These are phyloP conservation scores for Sphenopsis melanotis DNA, from an alignment of 2,797 vertebrate species.

Conservation along the genomic window DNA sequence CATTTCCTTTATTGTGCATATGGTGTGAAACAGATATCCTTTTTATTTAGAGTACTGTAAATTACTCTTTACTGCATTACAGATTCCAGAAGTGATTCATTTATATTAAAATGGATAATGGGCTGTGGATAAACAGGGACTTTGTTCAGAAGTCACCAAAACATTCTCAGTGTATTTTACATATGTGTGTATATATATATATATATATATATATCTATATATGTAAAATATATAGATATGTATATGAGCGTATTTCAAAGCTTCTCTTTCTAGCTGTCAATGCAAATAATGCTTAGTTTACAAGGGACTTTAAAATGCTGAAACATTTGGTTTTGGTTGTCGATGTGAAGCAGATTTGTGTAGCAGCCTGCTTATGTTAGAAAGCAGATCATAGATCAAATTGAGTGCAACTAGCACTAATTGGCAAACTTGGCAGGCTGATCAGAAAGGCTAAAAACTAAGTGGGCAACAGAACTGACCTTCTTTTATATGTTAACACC, in stretches of 20 bases:
- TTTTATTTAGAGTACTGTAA: background rate
- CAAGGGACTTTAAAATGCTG: background rate
- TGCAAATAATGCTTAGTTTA: background rate
- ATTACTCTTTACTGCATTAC: background rate
- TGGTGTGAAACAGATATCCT: background rate
- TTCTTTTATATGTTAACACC: background rate
- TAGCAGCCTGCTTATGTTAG: background rate
- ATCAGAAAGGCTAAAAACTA: slow-evolving; percentile 8
- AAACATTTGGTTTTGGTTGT: background rate
- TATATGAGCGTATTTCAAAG: background rate
- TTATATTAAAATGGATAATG: background rate
- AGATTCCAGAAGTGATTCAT: background rate
- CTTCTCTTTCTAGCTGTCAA: background rate
- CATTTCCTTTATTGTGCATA: background rate
- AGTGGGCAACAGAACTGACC: background rate
- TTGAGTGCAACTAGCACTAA: background rate
- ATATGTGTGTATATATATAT: no score
- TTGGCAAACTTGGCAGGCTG: background rate
- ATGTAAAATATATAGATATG: no score
- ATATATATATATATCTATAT: background rate
- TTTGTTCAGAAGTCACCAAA: background rate
- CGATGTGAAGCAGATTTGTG: background rate
- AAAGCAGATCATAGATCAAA: slow-evolving; percentile 3
- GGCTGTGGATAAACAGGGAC: background rate
- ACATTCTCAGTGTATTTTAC: background rate